Base-by-base conservation (phyloP, 2,888 invertebrate genomes). In the Stenoptilia bipunctidactyla region DNA sequence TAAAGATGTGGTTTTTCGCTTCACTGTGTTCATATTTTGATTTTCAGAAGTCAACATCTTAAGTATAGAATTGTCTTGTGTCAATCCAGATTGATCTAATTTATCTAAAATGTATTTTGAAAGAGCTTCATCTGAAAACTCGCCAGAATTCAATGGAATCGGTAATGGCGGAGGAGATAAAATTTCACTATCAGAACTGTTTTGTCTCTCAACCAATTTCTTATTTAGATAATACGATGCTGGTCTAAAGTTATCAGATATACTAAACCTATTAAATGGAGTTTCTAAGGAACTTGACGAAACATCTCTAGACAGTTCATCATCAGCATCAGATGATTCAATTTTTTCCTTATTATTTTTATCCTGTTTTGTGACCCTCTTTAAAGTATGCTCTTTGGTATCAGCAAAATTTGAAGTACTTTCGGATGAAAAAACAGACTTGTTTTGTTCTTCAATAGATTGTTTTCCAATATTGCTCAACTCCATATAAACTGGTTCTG, bases 401-500 rank as follows among this genome's bases (percentile, higher is more conserved):
- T 83, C 79, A 42, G 65, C 82, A 58, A 83, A 83, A 54, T 77
- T 72, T 30, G 87, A 86, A 27, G 68, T 70, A 20, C 68, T 71
- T 5, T 34, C 34, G 2, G 34, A 13, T 2, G 14, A 13, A 12
- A 13, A 13, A 5, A 14, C 13, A 14, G 34, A 34, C 14, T 2
- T 13, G 13, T 13, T 34, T 34, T 13, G 8, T 34, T 14, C 13
- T 34, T 60, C 57, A 27, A 55, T 61, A 43, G 76, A 74, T 34
- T 53, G 57, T 15, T 55, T 50, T 4, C 50, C 45, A 9, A 75
- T 51, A 49, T 83, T 72, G 52, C 85, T 88, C 15, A 94, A 76
- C 65, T 94, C 94, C 92, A 94, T 93, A 56, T 94, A 94, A 13
- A 94, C 90, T 0, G 94, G 94, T 67, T 94, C 94, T 34, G 87